These are phyloP conservation scores for Tiliacea citrago DNA, from an alignment of 2,888 invertebrate species.

Conservation along the genomic window DNA sequence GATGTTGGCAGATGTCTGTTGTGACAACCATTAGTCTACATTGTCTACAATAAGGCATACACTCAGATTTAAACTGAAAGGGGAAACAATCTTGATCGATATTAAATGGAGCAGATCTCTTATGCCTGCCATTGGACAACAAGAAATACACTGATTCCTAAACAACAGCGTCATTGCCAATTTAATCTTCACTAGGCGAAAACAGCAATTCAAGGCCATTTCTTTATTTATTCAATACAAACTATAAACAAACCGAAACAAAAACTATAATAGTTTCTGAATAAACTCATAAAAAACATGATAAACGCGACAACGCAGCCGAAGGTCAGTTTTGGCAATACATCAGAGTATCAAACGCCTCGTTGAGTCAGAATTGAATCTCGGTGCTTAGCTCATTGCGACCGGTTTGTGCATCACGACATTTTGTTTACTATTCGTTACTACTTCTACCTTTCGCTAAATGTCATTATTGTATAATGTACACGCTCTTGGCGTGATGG, in stretches of 20 bases:
- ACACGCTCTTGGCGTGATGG: background rate
- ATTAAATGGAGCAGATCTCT: background rate
- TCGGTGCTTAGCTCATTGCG: constrained; percentile 67
- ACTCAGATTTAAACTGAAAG: background rate
- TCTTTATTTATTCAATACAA: constrained; percentile 36
- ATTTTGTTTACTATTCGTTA: constrained; percentile 65
- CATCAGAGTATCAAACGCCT: constrained; percentile 47
- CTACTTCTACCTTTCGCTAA: constrained; percentile 53
- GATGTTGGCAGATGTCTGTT: background rate
- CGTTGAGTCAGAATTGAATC: constrained; percentile 65
- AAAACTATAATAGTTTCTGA: constrained; percentile 26
- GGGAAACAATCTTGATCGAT: background rate
- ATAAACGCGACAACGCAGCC: constrained; percentile 50
- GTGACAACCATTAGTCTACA: background rate
- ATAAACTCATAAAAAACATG: constrained; percentile 38
- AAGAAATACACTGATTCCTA: constrained; percentile 16
- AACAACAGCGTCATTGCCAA: constrained; percentile 32
- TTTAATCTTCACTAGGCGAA: constrained; percentile 21
- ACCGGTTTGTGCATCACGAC: constrained; percentile 65
- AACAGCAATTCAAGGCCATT: constrained; percentile 20
- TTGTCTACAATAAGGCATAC: background rate
- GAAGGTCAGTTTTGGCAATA: constrained; percentile 59
- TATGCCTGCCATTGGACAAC: background rate
- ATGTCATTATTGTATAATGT: constrained; percentile 43
- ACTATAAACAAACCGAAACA: constrained; percentile 26